Base-by-base conservation (phyloP, 1,140 invertebrate species). In the Acromyrmex echinatior region DNA sequence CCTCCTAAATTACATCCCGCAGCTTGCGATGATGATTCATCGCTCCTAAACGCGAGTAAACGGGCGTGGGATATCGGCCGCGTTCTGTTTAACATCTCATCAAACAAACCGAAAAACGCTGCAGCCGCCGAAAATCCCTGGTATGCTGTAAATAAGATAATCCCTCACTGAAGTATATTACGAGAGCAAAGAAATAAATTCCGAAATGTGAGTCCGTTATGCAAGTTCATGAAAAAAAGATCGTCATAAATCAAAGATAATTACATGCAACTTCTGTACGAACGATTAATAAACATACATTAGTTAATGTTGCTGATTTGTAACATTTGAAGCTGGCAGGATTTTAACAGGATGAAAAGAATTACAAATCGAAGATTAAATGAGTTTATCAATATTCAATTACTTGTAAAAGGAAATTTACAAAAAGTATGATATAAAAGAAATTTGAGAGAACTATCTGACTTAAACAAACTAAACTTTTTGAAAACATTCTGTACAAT, bases 11-110 rank as follows among this genome's bases (percentile, higher is more conserved):
- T 88, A 92, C 87, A 86, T 82, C 88, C 63, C 82, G 76, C 68
- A 88, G 74, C 85, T 80, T 21, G 66, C 70, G 16, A 71, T 12
- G 91, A 84, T 92, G 91, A 92, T 91, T 92, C 90, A 91, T 88
- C 66, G 58, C 3, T 10, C 25, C 28, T 66, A 87, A 87, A 70
- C 60, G 56, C 71, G 53, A 35, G 60, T 21, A 56, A 87, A 82
- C 78, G 82, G 28, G 60, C 71, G 78, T 58, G 74, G 79, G 86
- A 87, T 87, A 88, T 82, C 60, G 45, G 51, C 14, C 62, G 53
- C 58, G 66, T 89, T 82, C 35, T n/a, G 63, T 76, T 85, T 70
- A 58, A 35, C 39, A 45, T 31, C 53, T 87, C 66, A 65, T 65
- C 63, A 79, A 89, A 73, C 60, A 84, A 73, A 89, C 35, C 49